Evolutionary conservation across 2,113 vertebrate species (phyloP).

Genomic region (Ophthalmolycus amberensis): DNA sequence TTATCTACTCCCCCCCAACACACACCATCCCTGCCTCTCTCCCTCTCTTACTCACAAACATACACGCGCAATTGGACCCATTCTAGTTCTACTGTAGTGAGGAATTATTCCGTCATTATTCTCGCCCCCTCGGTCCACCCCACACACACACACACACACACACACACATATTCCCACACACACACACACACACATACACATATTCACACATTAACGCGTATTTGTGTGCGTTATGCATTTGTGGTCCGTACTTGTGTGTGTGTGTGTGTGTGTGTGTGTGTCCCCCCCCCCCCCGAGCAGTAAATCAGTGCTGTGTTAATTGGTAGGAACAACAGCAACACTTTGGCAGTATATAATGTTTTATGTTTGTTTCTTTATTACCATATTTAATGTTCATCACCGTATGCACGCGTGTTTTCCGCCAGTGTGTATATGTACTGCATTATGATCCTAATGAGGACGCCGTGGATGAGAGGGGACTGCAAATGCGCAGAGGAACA

Average conservation of each 20-base stretch:
- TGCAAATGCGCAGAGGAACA: slow-evolving; percentile 78
- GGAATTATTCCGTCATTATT: slow-evolving; percentile 47
- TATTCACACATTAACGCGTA: slow-evolving; percentile 31
- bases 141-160: neutral
- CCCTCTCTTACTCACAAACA: slow-evolving; percentile 1
- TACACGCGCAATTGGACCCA: neutral
- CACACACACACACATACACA: neutral
- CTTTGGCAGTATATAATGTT: slow-evolving; percentile 84
- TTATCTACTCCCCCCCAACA: slow-evolving; percentile 30
- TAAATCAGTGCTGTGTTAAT: slow-evolving; percentile 79
- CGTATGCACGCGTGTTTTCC: slow-evolving; percentile 29
- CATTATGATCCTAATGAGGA: slow-evolving; percentile 78
- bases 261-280: neutral
- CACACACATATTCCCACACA: neutral
- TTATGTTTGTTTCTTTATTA: slow-evolving; percentile 81
- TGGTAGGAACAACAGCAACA: slow-evolving; percentile 80
- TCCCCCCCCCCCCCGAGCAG: slow-evolving; percentile 25
- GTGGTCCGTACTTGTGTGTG: slow-evolving; percentile 8
- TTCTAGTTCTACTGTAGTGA: slow-evolving; percentile 27
- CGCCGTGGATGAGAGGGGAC: slow-evolving; percentile 72
- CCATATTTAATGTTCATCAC: slow-evolving; percentile 72
- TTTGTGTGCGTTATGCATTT: slow-evolving; percentile 16
- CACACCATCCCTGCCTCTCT: neutral
- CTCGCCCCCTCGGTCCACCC: slow-evolving; percentile 24
- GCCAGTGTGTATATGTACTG: slow-evolving; percentile 64